Evolutionary conservation across 2,113 vertebrate species (phyloP).

Genomic region (Diadophis punctatus): DNA sequence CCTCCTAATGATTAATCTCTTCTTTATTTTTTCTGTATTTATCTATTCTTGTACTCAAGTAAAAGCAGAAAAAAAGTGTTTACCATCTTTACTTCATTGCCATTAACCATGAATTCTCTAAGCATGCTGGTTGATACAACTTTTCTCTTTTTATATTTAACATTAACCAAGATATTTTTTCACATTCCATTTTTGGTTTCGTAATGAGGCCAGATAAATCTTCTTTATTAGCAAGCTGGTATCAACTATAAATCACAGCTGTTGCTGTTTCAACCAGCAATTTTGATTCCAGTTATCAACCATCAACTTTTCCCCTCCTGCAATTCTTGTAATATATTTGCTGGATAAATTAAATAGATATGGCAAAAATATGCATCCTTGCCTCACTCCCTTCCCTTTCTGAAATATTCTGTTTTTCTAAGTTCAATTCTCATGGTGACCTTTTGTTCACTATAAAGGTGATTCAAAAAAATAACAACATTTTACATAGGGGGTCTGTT

Average conservation of each 20-base stretch:
- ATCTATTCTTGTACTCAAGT: not conserved
- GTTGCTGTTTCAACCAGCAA: not conserved
- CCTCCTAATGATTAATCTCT: not conserved
- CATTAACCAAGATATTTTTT: not conserved
- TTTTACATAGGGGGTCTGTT: not conserved
- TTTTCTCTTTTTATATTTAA: not conserved
- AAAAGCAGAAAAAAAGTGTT: not conserved
- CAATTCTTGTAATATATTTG: not conserved
- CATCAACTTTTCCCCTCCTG: not conserved
- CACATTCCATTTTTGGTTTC: not conserved
- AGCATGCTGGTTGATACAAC: not conserved
- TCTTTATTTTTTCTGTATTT: not conserved
- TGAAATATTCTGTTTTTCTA: not conserved
- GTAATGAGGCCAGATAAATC: not conserved
- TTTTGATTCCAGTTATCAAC: not conserved
- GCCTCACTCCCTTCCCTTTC: not conserved
- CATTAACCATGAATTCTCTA: not conserved
- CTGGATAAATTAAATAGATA: not conserved
- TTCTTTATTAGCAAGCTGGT: not conserved
- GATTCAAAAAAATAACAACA: not conserved
- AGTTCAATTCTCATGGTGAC: not conserved
- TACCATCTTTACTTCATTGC: not conserved
- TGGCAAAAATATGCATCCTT: not conserved
- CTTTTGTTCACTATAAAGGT: not conserved
- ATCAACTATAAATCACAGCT: not conserved